Evolutionary conservation across 2,797 vertebrate genomes (phyloP), one percentile per base, ranked within the genome.

Genomic region (Phrynocephalus guinanensis): DNA sequence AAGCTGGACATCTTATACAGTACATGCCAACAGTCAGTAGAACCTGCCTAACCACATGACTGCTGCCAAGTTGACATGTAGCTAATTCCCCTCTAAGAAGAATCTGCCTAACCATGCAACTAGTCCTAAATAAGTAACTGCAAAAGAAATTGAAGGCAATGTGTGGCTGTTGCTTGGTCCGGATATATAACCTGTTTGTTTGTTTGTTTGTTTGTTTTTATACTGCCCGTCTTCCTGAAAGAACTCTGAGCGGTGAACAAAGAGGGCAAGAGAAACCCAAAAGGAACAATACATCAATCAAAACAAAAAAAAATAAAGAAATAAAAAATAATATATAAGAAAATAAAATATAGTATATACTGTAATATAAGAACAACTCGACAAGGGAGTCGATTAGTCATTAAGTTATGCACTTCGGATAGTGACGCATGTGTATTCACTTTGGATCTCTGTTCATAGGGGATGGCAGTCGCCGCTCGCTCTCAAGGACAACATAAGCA

Each of bases 401-500:
- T 33, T n/a, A 16, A 38, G 26, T 52, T n/a, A 8, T 10, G 24
- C 56, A 60, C 24, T 0, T 90, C 52, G 75, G 7, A 2, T 33
- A 70, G 52, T 79, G 1, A 9, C 26, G 9, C 50, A n/a, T 44
- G 71, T 30, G 33, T 28, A 8, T 72, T 72, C n/a, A 60, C 71
- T 22, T 81, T 77, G 60, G 28, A 15, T 66, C 7, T 91, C 44
- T 13, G 20, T 82, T 85, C 22, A 33, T 76, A 98, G 99, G 99
- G 99, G 82, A 98, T 99, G 97, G 98, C 99, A 0, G 97, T 97
- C 18, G 99, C 99, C 88, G 98, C 97, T 82, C 98, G 98, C n/a
- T 98, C 99, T 86, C 99, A 99, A 88, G 99, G 99, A 87, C 99
- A 98, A 66, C 99, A 99, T 97, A 99, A 99, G 92, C 99, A 99